Base-by-base conservation (phyloP, 2,888 invertebrate genomes). In the Eilema sororculum region DNA sequence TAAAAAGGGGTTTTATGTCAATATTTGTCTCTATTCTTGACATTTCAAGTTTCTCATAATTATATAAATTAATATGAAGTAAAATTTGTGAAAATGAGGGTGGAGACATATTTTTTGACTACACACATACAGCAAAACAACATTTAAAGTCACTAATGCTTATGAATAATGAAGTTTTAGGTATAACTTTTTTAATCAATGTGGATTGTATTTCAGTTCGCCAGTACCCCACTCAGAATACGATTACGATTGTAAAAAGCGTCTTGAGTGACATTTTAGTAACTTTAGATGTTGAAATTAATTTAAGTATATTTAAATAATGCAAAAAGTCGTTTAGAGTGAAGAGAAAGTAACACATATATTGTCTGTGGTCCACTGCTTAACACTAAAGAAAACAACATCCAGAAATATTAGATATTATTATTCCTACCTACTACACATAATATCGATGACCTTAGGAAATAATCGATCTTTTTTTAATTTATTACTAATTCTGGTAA, bases 371-470 rank as follows among this genome's bases (percentile, higher is more conserved):
- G 78, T 80, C 72, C 72, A 69, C 81, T 62, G 69, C 70, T 52
- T 62, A 10, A 25, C 77, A 61, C 67, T 64, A 69, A 63, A 67
- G 68, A 71, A 81, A 59, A 72, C 79, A 78, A 81, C 81, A 81
- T 72, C 74, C 68, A 80, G 60, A 77, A 78, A 77, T 12, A 70
- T 62, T 65, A 65, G 20, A 4, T 25, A 63, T 64, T n/a, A 56
- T 56, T 52, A 65, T n/a, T n/a, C 28, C n/a, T 52, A 52, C 30
- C n/a, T n/a, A 28, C 52, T 52, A 30, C 22, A 65, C n/a, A 52
- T 28, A 25, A 13, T 30, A 65, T 65, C 30, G 13, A 52, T 16
- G 22, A 56, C 1, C 30, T 30, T 56, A 56, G 2, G 30, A 68
- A 68, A 16, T 46, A 68, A 37, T 60, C 13, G 37, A 52, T 33